Evolutionary conservation across 2,888 invertebrate species (phyloP), one percentile per base, ranked within the genome.

Genomic region (Andrena camellia): DNA sequence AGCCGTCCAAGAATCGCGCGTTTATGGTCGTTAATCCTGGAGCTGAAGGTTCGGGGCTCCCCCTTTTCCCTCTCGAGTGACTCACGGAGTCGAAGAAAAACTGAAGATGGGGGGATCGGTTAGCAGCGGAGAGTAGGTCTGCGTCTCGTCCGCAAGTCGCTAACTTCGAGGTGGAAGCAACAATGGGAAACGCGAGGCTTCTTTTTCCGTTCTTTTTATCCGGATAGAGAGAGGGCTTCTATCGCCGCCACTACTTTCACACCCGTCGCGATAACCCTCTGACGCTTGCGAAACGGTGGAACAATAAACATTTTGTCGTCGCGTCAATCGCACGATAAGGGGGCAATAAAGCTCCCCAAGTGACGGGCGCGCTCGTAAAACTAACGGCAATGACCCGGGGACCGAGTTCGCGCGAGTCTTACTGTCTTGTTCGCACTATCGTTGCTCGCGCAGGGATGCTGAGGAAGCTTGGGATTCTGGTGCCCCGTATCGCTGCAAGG

Each of bases 281-380:
- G 81, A 84, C 85, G 73, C 85, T 89, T 84, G 89, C 79, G 84
- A 85, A 89, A 89, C 73, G 83, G 63, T 42, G 69, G 84, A 86
- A 88, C 89, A 89, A 88, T 89, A 89, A 88, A 89, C 89, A 89
- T 89, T 89, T 88, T 84, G 85, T 86, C 89, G 84, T 89, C 81
- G 71, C 83, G 84, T 74, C 84, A 89, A 88, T 86, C 86, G 75
- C 54, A 57, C 82, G 89, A 89, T 89, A 89, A 86, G 88, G 71
- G 67, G 79, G 79, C 70, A 84, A 88, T 88, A 88, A 88, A 88
- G 84, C 71, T 79, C 78, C 77, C 80, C 68, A 72, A 81, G 57
- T 72, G 69, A 69, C 75, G 70, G 20, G 72, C 80, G 72, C 80
- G 76, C 82, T 83, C 88, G 84, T 88, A 86, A 88, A 85, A 86